These are phyloP conservation scores for Prinia subflava DNA, from an alignment of 2,113 vertebrate genomes.

Conservation along the genomic window DNA sequence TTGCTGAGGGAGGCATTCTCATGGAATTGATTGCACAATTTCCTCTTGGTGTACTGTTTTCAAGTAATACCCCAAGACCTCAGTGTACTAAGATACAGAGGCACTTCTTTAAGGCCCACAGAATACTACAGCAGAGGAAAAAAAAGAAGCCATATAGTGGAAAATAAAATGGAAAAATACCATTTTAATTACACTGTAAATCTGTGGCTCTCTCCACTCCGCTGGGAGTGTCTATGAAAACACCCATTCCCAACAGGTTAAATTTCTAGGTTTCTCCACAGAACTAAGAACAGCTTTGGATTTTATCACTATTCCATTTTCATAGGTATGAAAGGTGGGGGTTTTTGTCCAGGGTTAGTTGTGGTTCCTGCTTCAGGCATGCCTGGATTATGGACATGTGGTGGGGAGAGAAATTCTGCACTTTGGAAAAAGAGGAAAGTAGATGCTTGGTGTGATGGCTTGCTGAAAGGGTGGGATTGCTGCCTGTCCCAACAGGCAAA, in stretches of 20 bases:
- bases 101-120: slow-evolving; percentile 1
- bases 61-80: slow-evolving; percentile 55
- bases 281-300: not conserved
- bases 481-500: not conserved
- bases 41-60: slow-evolving; percentile 60
- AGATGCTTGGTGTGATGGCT: not conserved
- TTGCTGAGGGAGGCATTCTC: slow-evolving; percentile 54
- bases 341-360: not conserved
- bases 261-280: not conserved
- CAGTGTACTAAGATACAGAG: slow-evolving; percentile 36
- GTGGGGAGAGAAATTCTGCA: not conserved
- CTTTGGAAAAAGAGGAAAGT: not conserved
- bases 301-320: not conserved
- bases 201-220: not conserved
- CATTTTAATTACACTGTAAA: slow-evolving; percentile 40
- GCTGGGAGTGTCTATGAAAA: not conserved
- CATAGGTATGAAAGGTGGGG: not conserved
- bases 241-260: not conserved
- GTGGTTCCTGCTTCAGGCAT: not conserved
- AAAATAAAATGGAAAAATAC: slow-evolving; percentile 8
- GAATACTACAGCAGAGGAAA: not conserved
- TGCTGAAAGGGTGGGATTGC: not conserved
- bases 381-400: not conserved
- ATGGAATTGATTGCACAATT: slow-evolving; percentile 67
- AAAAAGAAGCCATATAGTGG: not conserved